Evolutionary conservation across 2,113 vertebrate species (phyloP).

Genomic region (human): DNA sequence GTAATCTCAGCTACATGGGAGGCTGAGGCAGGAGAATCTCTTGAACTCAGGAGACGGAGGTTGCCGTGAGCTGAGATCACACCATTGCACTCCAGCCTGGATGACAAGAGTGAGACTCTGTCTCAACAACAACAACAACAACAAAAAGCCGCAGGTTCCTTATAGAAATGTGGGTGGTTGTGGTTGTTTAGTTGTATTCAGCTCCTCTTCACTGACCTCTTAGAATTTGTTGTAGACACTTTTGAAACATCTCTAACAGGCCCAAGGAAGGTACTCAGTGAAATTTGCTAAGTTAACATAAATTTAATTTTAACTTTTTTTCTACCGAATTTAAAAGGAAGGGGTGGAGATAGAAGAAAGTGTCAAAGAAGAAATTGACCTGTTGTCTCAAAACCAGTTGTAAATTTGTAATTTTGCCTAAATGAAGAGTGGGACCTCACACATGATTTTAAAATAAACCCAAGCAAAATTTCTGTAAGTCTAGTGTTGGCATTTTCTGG

Average conservation of each 20-base stretch:
- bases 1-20: no score
- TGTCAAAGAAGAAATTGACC: neutral
- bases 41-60: no score
- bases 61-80: no score
- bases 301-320: neutral
- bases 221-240: neutral
- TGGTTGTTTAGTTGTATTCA: neutral
- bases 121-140: no score
- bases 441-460: constrained; percentile 3
- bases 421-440: neutral
- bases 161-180: neutral
- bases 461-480: constrained; percentile 15
- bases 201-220: neutral
- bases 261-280: neutral
- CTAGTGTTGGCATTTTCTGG: constrained; percentile 19
- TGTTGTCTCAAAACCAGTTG: neutral
- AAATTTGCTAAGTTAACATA: neutral
- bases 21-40: no score
- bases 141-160: neutral
- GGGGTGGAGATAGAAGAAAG: neutral
- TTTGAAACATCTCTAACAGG: neutral
- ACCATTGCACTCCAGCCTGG: no score
- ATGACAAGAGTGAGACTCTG: neutral
- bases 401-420: neutral
- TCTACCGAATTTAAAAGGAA: neutral